Base-by-base conservation (phyloP, 1,140 invertebrate genomes). In the Paraescarpia echinospica region DNA sequence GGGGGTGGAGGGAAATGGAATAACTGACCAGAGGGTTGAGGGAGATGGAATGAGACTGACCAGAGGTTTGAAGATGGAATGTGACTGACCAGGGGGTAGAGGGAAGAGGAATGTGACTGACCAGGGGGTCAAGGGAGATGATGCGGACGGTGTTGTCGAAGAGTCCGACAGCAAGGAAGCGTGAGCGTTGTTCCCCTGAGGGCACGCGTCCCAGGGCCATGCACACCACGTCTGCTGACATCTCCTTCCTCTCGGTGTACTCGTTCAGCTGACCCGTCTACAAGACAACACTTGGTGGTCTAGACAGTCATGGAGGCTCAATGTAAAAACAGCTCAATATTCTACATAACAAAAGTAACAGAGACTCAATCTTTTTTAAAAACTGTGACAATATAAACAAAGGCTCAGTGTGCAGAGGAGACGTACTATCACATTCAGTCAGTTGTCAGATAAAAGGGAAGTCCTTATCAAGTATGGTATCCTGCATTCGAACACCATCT, bases 161-260 rank as follows among this genome's bases (percentile, higher is more conserved):
- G 14, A 99, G 96, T 27, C 99, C 99, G 27, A 99, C 99, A 93
- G 99, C 99, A 92, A 99, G 97, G 95, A 99, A 99, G 96, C 99
- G 98, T 1, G 98, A 99, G 93, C 99, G 97, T 94, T 99, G 98
- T 96, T 99, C 99, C 34, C 99, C 99, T 31, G 97, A 97, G 0
- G 99, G 98, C 0, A 99, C 99, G 92, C 98, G 98, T 1, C 98
- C 99, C 48, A 99, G 95, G 0, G 98, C 99, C 99, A 99, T 99
- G 94, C 99, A 99, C 93, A 99, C 98, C 1, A 99, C 99, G 95
- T 99, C 99, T 1, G 98, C 97, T 9, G 98, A 98, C 97, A 99
- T 98, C 95, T 99, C 98, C 94, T 99, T 99, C 27, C 98, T 97
- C 95, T 99, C 99, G 9, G 98, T 99, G 94, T 99, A 99, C 95